Evolutionary conservation across 1,140 invertebrate species (phyloP).

Genomic region (Drosophila pachea): DNA sequence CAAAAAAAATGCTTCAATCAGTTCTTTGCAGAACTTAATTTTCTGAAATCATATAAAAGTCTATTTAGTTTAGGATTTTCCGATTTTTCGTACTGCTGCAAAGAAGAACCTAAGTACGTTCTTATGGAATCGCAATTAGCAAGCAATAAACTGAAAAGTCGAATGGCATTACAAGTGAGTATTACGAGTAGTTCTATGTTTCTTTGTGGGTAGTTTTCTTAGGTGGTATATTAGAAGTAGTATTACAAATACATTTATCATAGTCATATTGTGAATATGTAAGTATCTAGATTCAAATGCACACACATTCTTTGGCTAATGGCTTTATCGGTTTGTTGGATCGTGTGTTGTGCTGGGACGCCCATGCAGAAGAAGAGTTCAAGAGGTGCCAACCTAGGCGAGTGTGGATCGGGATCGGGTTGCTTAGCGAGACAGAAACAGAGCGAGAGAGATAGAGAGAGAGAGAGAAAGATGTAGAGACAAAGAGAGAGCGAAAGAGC

Average conservation of each 20-base stretch:
- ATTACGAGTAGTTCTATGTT: slow-evolving; percentile 25
- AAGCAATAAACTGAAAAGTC: slow-evolving; percentile 54
- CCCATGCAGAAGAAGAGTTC: slow-evolving; percentile 52
- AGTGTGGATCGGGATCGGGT: slow-evolving; percentile 14
- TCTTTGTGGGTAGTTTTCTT: slow-evolving; percentile 23
- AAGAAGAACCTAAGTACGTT: slow-evolving; percentile 22
- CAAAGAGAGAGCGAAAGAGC: background rate
- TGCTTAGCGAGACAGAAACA: background rate
- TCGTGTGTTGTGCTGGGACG: slow-evolving; percentile 14
- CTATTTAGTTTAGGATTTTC: slow-evolving; percentile 14
- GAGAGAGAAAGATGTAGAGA: background rate
- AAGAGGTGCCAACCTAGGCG: slow-evolving; percentile 29
- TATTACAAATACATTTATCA: slow-evolving; percentile 49
- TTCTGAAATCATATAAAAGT: background rate
- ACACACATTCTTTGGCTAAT: slow-evolving; percentile 43
- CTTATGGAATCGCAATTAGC: slow-evolving; percentile 32
- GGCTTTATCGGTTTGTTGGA: slow-evolving; percentile 14
- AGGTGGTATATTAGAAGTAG: slow-evolving; percentile 13
- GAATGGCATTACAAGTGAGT: slow-evolving; percentile 47
- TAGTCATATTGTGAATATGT: slow-evolving; percentile 29
- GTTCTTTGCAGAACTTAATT: slow-evolving; percentile 4
- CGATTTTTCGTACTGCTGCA: slow-evolving; percentile 15
- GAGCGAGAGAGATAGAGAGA: background rate
- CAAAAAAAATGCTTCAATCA: slow-evolving; percentile 16
- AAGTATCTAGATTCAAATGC: slow-evolving; percentile 38